Conservation (phyloP, 2,797 vertebrate species). For the Bovichtus variegatus region DNA sequence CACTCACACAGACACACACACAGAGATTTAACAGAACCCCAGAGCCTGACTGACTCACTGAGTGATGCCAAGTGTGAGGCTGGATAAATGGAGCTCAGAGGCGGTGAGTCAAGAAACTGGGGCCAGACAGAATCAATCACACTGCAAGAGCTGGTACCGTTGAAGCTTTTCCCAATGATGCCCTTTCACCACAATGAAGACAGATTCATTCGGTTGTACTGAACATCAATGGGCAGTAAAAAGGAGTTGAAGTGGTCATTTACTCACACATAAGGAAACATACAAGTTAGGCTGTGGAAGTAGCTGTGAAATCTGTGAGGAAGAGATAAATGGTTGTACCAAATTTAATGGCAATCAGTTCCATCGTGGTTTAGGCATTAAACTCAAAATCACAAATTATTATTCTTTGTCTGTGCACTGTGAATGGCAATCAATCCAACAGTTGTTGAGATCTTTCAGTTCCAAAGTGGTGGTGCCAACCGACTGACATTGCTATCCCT, state of each 20-base stretch:
- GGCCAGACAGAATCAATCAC: constrained; percentile 65
- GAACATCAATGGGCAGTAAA: constrained; percentile 15
- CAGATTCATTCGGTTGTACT: constrained; percentile 31
- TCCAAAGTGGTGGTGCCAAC: not conserved
- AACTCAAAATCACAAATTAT: not conserved
- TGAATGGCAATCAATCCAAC: not conserved
- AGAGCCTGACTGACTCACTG: constrained; percentile 26
- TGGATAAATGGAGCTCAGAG: constrained; percentile 57
- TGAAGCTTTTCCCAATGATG: constrained; percentile 33
- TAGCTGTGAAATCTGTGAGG: constrained; percentile 12
- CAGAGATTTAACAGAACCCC: constrained; percentile 24
- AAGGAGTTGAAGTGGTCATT: constrained; percentile 30
- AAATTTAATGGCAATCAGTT: not conserved
- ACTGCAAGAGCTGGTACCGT: constrained; percentile 17
- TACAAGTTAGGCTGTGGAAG: constrained; percentile 31
- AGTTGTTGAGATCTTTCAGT: not conserved
- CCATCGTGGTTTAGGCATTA: not conserved
- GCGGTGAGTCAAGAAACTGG: constrained; percentile 56
- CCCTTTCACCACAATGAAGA: constrained; percentile 50
- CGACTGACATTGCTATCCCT: not conserved
- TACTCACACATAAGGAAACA: constrained; percentile 16
- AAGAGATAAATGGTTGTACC: not conserved
- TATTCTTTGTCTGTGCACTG: not conserved
- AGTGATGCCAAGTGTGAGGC: constrained; percentile 28
- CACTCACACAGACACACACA: constrained; percentile 22